Conservation (phyloP, 2,888 invertebrate genomes). For the Acanthopleura granulata region DNA sequence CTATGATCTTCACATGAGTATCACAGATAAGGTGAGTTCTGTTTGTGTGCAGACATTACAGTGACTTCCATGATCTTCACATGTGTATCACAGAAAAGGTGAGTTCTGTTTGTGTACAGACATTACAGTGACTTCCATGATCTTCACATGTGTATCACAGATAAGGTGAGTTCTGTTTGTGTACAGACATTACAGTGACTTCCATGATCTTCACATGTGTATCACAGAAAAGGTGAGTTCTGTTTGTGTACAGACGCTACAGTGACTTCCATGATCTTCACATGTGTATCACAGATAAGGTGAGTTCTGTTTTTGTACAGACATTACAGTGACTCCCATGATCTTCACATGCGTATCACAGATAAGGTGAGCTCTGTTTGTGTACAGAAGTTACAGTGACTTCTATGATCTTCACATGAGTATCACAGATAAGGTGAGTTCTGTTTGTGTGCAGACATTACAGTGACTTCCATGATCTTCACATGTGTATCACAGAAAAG, state of each 20-base stretch:
- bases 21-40: too few relatives aligned
- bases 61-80: conserved; percentile 90
- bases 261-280: not conserved
- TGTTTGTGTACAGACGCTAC: not conserved
- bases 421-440: too few relatives aligned
- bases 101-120: not conserved
- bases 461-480: too few relatives aligned
- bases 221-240: conserved; percentile 75
- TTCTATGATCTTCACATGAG: too few relatives aligned
- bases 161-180: conserved; percentile 71
- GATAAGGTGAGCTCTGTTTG: conserved; percentile 65
- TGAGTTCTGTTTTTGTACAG: not conserved
- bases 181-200: conserved; percentile 81
- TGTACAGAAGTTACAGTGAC: too few relatives aligned
- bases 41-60: conserved; percentile 71
- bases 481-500: too few relatives aligned
- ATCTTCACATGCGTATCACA: conserved; percentile 72
- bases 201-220: conserved; percentile 2
- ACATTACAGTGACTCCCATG: conserved; percentile 69
- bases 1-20: too few relatives aligned
- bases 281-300: not conserved
- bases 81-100: conserved; percentile 79
- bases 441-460: too few relatives aligned
- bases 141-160: not conserved
- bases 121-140: not conserved